Evolutionary conservation across 2,113 vertebrate genomes (phyloP).

Genomic region (Phylloscopus whistleri): DNA sequence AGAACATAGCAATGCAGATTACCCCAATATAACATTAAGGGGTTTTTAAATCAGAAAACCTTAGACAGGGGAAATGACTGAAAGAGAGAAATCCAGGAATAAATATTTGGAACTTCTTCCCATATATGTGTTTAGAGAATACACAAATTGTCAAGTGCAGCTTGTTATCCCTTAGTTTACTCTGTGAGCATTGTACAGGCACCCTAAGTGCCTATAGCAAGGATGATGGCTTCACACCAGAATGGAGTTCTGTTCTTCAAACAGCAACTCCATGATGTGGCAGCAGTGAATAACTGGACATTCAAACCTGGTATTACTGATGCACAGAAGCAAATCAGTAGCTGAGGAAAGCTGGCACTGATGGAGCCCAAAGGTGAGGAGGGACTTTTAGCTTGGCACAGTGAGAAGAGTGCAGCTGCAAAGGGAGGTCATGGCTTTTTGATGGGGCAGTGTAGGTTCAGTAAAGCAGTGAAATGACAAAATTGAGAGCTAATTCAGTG

Average conservation of each 20-base stretch:
- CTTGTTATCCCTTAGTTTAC: neutral
- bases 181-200: accelerated
- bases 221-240: neutral
- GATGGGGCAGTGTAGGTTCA: neutral
- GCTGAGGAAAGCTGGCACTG: neutral
- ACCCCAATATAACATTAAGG: neutral
- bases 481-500: neutral
- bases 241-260: neutral
- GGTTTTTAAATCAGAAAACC: neutral
- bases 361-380: neutral
- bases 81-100: neutral
- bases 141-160: neutral
- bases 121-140: neutral
- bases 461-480: neutral
- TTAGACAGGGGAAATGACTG: neutral
- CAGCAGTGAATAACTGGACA: neutral
- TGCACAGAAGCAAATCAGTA: neutral
- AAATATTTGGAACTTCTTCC: neutral
- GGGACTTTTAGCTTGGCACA: neutral
- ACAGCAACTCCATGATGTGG: neutral
- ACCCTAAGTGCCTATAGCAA: neutral
- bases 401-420: neutral
- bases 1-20: neutral
- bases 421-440: neutral
- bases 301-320: neutral